Base-by-base conservation (phyloP, 2,888 invertebrate genomes). In the Tenthredo notha region DNA sequence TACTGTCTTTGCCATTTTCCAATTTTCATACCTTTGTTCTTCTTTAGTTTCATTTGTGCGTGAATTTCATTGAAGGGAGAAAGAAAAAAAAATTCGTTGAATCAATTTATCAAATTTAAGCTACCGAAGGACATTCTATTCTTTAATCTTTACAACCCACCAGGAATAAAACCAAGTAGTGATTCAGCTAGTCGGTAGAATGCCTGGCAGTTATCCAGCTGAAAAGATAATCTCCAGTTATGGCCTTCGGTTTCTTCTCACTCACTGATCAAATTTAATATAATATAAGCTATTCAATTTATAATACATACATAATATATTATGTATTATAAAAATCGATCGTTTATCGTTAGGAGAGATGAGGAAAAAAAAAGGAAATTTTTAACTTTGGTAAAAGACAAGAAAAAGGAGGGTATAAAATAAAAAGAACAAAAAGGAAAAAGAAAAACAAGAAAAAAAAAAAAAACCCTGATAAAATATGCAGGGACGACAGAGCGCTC, bases 191-290 rank as follows among this genome's bases (percentile, higher is more conserved):
- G 29, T 18, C 33, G 25, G 25, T 25, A 21, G n/a, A 10, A 21
- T 21, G 9, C n/a, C 43, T 74, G 72, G 72, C 72, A 74, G 72
- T 74, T 40, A 43, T 40, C 72, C 72, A 74, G 72, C 40, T 74
- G n/a, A 7, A 21, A 10, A 21, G 72, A 72, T 72, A 74, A 74
- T 43, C 72, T 74, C 25, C 37, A 2, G 40, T 7, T 21, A 40
- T 74, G 72, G 40, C 72, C 40, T 74, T 74, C 40, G 25, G 5
- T 61, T 61, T 21, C 43, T 74, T 43, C 37, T 33, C 67, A 9
- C 67, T 15, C 67, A 18, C n/a, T n/a, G 67, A 61, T 25, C 21
- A 2, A 67, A 29, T 33, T 4, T 67, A 7, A 7, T 10, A 18
- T 70, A 70, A 70, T 33, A n/a, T 70, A 25, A 70, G 50, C 18